phyloP scores from a whole-genome alignment of 2,888 invertebrate genomes.

The Troglohyphantes excavatus region DNA sequence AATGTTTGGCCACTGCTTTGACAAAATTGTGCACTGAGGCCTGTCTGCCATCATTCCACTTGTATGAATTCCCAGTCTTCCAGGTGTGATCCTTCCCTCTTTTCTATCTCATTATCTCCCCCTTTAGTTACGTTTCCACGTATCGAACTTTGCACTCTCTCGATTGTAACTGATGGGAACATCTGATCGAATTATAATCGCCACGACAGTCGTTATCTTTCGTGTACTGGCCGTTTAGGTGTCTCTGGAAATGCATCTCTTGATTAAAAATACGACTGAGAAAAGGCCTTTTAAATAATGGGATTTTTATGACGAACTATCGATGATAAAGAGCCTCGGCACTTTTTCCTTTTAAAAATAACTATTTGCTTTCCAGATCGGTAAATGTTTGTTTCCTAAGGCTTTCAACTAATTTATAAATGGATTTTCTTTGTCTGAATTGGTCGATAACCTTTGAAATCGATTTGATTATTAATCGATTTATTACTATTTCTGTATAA shows the following conservation, averaged over 20 bases:
- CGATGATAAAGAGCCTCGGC: no score
- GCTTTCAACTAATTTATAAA: no score
- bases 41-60: background rate
- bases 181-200: slow-evolving; percentile 30
- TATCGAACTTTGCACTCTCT: slow-evolving; percentile 4
- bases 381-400: no score
- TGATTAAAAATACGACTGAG: slow-evolving; percentile 22
- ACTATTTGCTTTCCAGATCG: no score
- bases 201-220: slow-evolving; percentile 35
- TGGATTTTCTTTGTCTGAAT: no score
- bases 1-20: no score
- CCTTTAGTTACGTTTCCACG: background rate
- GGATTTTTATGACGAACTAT: background rate
- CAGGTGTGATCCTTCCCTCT: background rate
- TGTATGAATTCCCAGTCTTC: no score
- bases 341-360: no score
- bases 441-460: no score
- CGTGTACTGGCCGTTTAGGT: background rate
- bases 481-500: no score
- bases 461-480: no score
- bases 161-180: slow-evolving; percentile 34
- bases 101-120: background rate
- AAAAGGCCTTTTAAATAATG: background rate
- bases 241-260: slow-evolving; percentile 26
- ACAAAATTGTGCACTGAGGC: no score